A percentile compares a stretch with the other conserved stretches of the same genome.
Conservation (phyloP, 1,140 invertebrate species). For the Drosophila eugracilis region DNA sequence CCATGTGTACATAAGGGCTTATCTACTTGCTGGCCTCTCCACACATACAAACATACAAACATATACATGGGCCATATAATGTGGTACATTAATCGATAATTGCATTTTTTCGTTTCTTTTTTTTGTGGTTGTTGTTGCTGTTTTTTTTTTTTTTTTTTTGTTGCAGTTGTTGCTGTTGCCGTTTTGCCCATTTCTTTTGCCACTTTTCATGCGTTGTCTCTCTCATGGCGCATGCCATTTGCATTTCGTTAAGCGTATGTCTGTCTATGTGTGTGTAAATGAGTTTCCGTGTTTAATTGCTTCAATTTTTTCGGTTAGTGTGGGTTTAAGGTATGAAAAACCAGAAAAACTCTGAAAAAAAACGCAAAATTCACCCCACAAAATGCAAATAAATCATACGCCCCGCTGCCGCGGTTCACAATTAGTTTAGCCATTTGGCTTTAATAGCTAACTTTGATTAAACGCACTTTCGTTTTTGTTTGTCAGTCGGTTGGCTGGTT, state of each 20-base stretch:
- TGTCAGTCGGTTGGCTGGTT: conserved; percentile 30
- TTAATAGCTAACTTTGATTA: conserved; percentile 64
- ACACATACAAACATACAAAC: conserved; percentile 4
- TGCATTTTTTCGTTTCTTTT: conserved; percentile 65
- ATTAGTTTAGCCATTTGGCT: conserved; percentile 62
- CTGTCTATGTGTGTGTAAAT: conserved; percentile 58
- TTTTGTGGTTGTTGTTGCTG: conserved; percentile 4
- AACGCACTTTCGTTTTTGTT: conserved; percentile 79
- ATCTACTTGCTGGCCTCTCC: conserved; percentile 28
- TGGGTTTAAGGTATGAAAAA: conserved; percentile 4
- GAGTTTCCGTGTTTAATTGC: conserved; percentile 78
- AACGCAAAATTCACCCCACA: conserved; percentile 5
- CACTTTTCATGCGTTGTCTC: conserved; percentile 78
- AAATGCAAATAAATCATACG: conserved; percentile 75
- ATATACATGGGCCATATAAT: conserved; percentile 67
- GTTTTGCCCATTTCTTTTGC: conserved; percentile 77
- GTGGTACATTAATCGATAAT: conserved; percentile 83
- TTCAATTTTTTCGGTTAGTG: conserved; percentile 35
- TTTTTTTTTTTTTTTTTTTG: conserved; percentile 1
- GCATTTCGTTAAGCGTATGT: conserved; percentile 52
- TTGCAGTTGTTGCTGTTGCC: neutral
- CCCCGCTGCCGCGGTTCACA: conserved; percentile 43
- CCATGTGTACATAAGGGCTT: conserved; percentile 55
- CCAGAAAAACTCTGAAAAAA: neutral
- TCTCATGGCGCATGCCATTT: conserved; percentile 76